Evolutionary conservation across 2,797 vertebrate genomes (phyloP), one percentile per base, ranked within the genome.

Genomic region (Simalia tracyae): DNA sequence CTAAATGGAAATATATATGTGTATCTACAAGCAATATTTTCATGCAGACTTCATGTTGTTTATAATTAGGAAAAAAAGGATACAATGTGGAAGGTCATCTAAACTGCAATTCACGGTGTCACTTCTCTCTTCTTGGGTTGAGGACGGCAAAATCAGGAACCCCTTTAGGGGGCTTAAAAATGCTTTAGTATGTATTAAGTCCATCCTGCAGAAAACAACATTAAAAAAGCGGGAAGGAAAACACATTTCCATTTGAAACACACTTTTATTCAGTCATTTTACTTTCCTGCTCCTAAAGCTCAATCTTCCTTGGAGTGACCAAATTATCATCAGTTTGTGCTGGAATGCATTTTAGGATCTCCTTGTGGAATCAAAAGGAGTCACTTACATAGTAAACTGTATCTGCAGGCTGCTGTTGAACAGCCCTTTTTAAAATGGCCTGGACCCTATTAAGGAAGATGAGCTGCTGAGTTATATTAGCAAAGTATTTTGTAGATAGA

Each of bases 151-250:
- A 5, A 36, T 19, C 93, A 76, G 84, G 22, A 28, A 15, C n/a
- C 95, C 95, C 0, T 91, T 87, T 84, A 95, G 2, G 0, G 94
- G 31, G 14, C 91, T 68, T 85, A 95, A 2, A 0, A 95, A 95
- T 7, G 96, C 66, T 76, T 95, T 46, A 0, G 24, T 93, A 3
- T 95, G 94, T 94, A 96, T 72, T 72, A 64, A 0, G 0, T 96
- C 91, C 94, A 96, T 63, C 36, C 84, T 94, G 81, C 2, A 31
- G n/a, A 0, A n/a, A 50, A 89, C 26, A 93, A 81, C 0, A 56
- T 85, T 86, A 42, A 84, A n/a, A 90, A 66, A 63, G 28, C 15
- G 46, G 54, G 19, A 22, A 42, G 22, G 19, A 85, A 90, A 81
- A 88, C 57, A 61, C 14, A 54, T 84, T 76, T 88, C 36, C n/a